Evolutionary conservation across 1,140 invertebrate species (phyloP).

Genomic region (Reticulitermes speratus): DNA sequence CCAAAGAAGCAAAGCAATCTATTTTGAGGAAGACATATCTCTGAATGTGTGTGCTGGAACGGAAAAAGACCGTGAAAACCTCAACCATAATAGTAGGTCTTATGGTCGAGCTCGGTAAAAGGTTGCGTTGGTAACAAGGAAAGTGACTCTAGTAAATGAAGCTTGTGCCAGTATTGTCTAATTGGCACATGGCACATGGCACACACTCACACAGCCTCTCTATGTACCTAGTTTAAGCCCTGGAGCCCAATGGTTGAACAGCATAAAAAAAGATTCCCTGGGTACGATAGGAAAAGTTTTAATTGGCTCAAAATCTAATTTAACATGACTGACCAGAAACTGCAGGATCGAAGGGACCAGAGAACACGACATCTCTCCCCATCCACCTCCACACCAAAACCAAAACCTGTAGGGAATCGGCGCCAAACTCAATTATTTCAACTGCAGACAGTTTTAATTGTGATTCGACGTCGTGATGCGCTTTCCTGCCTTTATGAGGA

Average conservation of each 20-base stretch:
- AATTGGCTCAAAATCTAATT: slow-evolving; percentile 33
- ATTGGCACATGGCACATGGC: not conserved
- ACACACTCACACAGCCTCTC: too few species aligned
- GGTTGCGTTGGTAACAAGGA: too few species aligned
- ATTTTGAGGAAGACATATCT: too few species aligned
- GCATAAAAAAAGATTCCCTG: not conserved
- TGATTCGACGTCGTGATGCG: slow-evolving; percentile 9
- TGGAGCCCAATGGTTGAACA: not conserved
- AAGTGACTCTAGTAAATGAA: not conserved
- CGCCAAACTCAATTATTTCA: slow-evolving; percentile 22
- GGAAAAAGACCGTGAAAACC: too few species aligned
- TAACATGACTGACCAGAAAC: slow-evolving; percentile 33
- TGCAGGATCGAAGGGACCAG: slow-evolving; percentile 3
- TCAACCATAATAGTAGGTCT: too few species aligned
- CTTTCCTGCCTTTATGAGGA: not conserved
- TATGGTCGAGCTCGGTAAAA: too few species aligned
- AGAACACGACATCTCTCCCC: slow-evolving; percentile 12
- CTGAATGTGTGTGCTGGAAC: too few species aligned
- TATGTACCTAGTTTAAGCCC: not conserved
- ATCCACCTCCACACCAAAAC: not conserved
- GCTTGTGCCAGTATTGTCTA: not conserved
- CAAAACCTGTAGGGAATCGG: not conserved
- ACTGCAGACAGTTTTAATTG: slow-evolving; percentile 28
- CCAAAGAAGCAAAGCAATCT: too few species aligned
- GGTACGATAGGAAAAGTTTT: slow-evolving; percentile 30